Base-by-base conservation (phyloP, 2,888 invertebrate genomes). In the Heliconius ismenius region DNA sequence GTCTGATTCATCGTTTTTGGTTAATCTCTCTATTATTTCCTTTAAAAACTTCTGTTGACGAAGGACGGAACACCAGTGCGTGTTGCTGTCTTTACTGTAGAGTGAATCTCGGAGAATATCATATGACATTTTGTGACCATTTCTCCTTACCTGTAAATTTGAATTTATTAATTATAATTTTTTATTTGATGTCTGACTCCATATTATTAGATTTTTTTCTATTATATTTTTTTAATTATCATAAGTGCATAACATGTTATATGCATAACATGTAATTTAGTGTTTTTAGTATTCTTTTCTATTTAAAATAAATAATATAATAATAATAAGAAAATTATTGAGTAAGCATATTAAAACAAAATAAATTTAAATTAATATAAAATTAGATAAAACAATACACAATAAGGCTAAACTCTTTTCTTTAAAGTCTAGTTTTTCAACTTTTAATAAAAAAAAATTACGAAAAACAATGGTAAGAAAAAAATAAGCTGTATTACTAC, bases 21-120 rank as follows among this genome's bases (percentile, higher is more conserved):
- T 95, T 68, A 97, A 86, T 76, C 94, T 93, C 75, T 95, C 95
- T n/a, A 97, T 85, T 24, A 98, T 86, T 13, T 95, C 93, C 11
- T 95, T 96, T 32, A 98, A 93, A 89, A 98, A 98, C 81, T 95
- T 95, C 78, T 96, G 96, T 85, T 98, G 98, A 0, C 96, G 94
- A 24, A 98, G 88, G 83, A 98, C 95, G 69, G 97, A 96, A 82
- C 95, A 95, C 82, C 95, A 95, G 84, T 96, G 95, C 75, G 96
- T 93, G 89, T 98, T 98, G 86, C 96, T 97, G 83, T 97, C 96
- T 95, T 85, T 81, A 54, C 83, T 82, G 87, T 92, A 94, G 0
- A 93, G 75, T 0, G 90, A 84, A 81, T 94, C 93, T 10, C 91
- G 89, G 9, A 92, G 86, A 0, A 88, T 83, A 77, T 92, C 93